phyloP scores from a whole-genome alignment of 2,797 vertebrate species.

The Orestias chungarensis region DNA sequence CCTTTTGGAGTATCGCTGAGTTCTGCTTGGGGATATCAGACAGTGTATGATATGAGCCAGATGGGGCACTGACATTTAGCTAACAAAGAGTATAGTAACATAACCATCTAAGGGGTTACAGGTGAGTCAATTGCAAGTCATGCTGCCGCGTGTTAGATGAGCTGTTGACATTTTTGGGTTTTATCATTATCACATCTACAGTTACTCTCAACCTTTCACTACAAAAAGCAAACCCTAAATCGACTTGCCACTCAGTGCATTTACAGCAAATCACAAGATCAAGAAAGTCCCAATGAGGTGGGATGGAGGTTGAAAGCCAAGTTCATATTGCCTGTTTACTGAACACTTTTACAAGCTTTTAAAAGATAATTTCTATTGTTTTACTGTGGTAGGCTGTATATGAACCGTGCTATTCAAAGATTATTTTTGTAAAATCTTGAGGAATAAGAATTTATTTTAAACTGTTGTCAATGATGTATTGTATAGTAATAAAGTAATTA shows the following conservation, averaged over 20 bases:
- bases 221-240: constrained; percentile 55
- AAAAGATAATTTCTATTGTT: constrained; percentile 5
- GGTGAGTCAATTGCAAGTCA: constrained; percentile 55
- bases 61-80: constrained; percentile 72
- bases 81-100: constrained; percentile 63
- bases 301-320: constrained; percentile 21
- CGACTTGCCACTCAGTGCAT: constrained; percentile 56
- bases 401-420: background rate
- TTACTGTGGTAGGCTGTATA: background rate
- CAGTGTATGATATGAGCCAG: constrained; percentile 56
- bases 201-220: constrained; percentile 20
- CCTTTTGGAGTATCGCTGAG: constrained; percentile 40
- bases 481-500: background rate
- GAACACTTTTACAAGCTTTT: constrained; percentile 15
- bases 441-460: background rate
- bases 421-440: background rate
- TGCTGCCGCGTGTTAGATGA: constrained; percentile 69
- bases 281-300: constrained; percentile 11
- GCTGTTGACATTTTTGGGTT: constrained; percentile 58
- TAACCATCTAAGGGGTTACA: constrained; percentile 58
- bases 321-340: constrained; percentile 30
- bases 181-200: constrained; percentile 54
- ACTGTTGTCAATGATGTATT: background rate
- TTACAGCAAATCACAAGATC: constrained; percentile 51
- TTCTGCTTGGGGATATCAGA: constrained; percentile 54